These are phyloP conservation scores for Psix sp. DNA, from an alignment of 1,140 invertebrate genomes.

Conservation along the genomic window DNA sequence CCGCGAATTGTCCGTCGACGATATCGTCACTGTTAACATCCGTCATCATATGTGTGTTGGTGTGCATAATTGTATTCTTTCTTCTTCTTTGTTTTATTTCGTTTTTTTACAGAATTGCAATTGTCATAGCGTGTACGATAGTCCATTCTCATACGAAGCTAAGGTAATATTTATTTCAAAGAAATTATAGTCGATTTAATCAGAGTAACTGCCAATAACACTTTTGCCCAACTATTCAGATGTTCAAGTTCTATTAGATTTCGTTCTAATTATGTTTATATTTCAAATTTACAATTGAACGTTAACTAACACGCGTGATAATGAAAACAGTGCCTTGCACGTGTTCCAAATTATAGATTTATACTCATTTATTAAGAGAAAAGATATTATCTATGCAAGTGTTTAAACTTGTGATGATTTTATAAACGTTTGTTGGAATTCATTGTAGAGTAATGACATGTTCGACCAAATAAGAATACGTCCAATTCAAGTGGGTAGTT, in stretches of 20 bases:
- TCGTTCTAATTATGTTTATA: slow-evolving; percentile 40
- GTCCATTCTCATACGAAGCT: slow-evolving; percentile 21
- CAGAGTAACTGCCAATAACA: slow-evolving; percentile 24
- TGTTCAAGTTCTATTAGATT: slow-evolving; percentile 1
- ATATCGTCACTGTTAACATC: slow-evolving; percentile 33
- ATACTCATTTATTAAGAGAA: slow-evolving; percentile 40
- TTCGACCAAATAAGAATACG: slow-evolving; percentile 72
- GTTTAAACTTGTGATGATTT: slow-evolving; percentile 42
- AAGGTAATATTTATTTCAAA: slow-evolving; percentile 41
- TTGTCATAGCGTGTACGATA: slow-evolving; percentile 42
- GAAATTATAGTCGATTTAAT: slow-evolving; percentile 34
- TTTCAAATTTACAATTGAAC: too few species aligned
- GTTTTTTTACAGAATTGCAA: slow-evolving; percentile 52
- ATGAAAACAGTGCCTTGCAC: slow-evolving; percentile 74
- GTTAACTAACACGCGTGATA: slow-evolving; percentile 66
- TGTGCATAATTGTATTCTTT: slow-evolving; percentile 26
- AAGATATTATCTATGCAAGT: slow-evolving; percentile 39
- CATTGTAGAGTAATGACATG: slow-evolving; percentile 73
- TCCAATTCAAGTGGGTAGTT: slow-evolving; percentile 66
- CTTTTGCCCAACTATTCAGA: slow-evolving; percentile 9
- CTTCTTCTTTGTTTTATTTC: slow-evolving; percentile 20
- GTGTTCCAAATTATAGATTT: slow-evolving; percentile 65
- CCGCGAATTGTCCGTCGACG: slow-evolving; percentile 27
- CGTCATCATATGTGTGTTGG: slow-evolving; percentile 38
- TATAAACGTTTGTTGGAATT: slow-evolving; percentile 67